phyloP scores from a whole-genome alignment of 2,797 vertebrate species.

The Gallinago stenura region DNA sequence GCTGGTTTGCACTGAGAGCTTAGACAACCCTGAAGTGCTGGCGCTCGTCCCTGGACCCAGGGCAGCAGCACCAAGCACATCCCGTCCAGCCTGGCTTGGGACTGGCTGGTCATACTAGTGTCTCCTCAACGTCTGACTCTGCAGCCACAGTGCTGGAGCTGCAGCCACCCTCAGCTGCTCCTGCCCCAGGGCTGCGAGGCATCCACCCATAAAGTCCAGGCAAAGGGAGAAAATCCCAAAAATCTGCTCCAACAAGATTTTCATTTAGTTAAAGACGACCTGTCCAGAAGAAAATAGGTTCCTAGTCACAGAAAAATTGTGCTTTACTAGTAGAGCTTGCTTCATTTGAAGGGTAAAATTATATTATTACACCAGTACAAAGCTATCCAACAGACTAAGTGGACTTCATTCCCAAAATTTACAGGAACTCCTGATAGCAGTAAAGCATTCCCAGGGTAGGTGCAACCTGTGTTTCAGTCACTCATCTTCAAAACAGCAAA shows the following conservation, averaged over 20 bases:
- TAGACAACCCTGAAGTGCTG: not conserved
- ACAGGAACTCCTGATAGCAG: not conserved
- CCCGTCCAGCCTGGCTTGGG: rapidly evolving
- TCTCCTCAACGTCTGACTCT: not conserved
- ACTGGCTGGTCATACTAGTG: rapidly evolving
- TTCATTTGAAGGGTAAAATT: not conserved
- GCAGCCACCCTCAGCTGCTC: not conserved
- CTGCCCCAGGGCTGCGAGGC: rapidly evolving
- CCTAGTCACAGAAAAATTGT: not conserved
- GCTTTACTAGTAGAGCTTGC: not conserved
- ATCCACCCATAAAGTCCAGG: not conserved
- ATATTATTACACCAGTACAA: not conserved
- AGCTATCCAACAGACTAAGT: not conserved
- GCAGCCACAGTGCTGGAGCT: not conserved
- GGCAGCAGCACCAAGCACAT: not conserved
- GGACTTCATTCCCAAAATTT: not conserved
- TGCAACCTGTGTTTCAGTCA: not conserved
- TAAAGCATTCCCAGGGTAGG: not conserved
- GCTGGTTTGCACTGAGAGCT: not conserved
- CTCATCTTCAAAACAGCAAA: not conserved
- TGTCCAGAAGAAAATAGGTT: not conserved
- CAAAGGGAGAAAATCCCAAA: constrained; percentile 33
- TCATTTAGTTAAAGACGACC: not conserved
- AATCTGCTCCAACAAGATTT: constrained; percentile 23
- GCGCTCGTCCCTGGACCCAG: rapidly evolving